Evolutionary conservation across 2,113 vertebrate genomes (phyloP).

Genomic region (Triplophysa rosa): DNA sequence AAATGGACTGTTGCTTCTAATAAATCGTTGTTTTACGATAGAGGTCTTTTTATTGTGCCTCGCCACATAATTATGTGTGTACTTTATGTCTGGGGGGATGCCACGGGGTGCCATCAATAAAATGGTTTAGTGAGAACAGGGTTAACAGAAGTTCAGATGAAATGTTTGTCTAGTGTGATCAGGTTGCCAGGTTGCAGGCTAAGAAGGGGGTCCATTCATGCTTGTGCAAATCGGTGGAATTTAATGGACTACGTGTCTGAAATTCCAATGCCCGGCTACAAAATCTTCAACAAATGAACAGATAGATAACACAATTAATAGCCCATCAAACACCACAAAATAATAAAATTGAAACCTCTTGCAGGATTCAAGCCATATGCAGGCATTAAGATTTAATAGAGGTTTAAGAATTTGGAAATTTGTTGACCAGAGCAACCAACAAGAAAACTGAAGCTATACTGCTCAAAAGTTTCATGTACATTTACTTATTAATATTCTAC

Average conservation of each 20-base stretch:
- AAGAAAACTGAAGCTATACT: no score
- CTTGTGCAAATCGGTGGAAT: neutral
- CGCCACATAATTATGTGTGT: neutral
- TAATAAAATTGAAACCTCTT: no score
- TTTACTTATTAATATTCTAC: no score
- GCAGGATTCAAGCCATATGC: no score
- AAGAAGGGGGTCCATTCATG: neutral
- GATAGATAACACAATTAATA: no score
- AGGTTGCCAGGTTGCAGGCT: neutral
- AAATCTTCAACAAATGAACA: no score
- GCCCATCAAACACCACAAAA: no score
- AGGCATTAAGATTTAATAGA: no score
- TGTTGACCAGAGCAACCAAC: no score
- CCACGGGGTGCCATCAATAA: constrained; percentile 13
- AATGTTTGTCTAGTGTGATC: neutral
- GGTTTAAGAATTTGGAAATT: no score
- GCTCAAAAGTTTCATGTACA: no score
- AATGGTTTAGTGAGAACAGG: constrained; percentile 10
- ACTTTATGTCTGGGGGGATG: neutral
- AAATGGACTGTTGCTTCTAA: neutral
- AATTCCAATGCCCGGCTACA: no score
- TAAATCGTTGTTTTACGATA: neutral
- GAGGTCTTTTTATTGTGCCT: neutral
- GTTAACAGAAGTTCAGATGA: neutral
- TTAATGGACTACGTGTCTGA: neutral